A percentile compares a stretch with the other conserved stretches of the same genome.
Conservation (phyloP, 35 echinoderm and acorn worm species). For the Amphiura filiformis region DNA sequence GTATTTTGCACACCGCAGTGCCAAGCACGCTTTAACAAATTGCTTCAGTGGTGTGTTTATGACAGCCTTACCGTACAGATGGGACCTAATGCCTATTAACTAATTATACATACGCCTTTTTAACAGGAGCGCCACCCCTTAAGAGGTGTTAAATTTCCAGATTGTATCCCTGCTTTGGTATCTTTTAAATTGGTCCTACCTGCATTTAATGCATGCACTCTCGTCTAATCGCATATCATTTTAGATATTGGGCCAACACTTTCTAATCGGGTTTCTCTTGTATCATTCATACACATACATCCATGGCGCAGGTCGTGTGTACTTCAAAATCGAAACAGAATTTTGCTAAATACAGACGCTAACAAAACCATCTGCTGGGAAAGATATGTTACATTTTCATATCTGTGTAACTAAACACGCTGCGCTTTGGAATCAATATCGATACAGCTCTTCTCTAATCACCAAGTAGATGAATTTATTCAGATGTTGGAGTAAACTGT, state of each 20-base stretch:
- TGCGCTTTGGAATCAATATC: not conserved
- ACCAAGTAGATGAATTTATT: not conserved
- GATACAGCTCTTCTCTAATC: not conserved
- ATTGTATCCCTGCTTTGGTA: not conserved
- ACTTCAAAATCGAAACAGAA: not conserved
- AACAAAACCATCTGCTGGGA: not conserved
- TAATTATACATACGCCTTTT: not conserved
- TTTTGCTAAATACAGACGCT: not conserved
- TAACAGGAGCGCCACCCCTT: not conserved
- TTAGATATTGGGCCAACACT: not conserved
- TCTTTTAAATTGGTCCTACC: not conserved
- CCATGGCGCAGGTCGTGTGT: not conserved
- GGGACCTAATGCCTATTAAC: constrained; percentile 12
- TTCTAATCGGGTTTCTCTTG: not conserved
- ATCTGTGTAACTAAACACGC: not conserved
- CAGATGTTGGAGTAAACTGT: not conserved
- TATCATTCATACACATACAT: not conserved
- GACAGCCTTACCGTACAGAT: not conserved
- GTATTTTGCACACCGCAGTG: not conserved
- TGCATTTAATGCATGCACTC: not conserved
- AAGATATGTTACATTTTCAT: not conserved
- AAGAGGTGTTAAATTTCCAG: not conserved
- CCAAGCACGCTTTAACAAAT: not conserved
- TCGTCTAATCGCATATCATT: not conserved
- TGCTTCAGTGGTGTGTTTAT: not conserved